Evolutionary conservation across 2,888 invertebrate species (phyloP), one percentile per base, ranked within the genome.

Genomic region (Julus scanicus): DNA sequence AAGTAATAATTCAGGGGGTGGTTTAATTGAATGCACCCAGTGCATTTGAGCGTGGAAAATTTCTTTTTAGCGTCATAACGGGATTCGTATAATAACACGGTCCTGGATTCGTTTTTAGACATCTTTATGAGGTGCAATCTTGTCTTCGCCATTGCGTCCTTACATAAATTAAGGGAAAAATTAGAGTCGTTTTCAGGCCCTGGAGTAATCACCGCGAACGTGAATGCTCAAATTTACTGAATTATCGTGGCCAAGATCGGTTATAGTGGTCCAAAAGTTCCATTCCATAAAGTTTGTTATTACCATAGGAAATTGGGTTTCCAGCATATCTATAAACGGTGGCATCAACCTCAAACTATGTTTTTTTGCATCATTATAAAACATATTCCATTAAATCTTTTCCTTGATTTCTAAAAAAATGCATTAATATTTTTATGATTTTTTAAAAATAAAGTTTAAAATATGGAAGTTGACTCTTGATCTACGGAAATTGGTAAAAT

Each of bases 1-100:
- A 80, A 80, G 80, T 80, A 80, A 80, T 80, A 80, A 80, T 80
- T 80, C 37, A 80, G 80, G 80, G 80, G 37, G n/a, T 80, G 80
- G 37, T 80, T 80, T 80, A 80, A 80, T 80, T 80, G 80, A 80
- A 80, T 80, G 80, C 80, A 80, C 80, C 80, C 80, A 80, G 37
- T 80, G 80, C 80, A 37, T 80, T 80, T 80, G 80, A 80, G 80
- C 80, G 80, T 80, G 80, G 37, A 80, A 80, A 80, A 80, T 80
- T 63, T 80, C 29, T 9, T 80, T 80, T 80, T 80, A 29, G 37
- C 20, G 11, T 11, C 80, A 80, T 80, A 80, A 80, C 80, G 80
- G 37, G 37, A 80, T 80, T 80, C 80, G 80, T 29, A 80, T 80
- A 80, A 80, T 80, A 80, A 71, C 71, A 71, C 29, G 71, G 71